phyloP scores from a whole-genome alignment of 2,888 invertebrate genomes.

The Lingula anatina region DNA sequence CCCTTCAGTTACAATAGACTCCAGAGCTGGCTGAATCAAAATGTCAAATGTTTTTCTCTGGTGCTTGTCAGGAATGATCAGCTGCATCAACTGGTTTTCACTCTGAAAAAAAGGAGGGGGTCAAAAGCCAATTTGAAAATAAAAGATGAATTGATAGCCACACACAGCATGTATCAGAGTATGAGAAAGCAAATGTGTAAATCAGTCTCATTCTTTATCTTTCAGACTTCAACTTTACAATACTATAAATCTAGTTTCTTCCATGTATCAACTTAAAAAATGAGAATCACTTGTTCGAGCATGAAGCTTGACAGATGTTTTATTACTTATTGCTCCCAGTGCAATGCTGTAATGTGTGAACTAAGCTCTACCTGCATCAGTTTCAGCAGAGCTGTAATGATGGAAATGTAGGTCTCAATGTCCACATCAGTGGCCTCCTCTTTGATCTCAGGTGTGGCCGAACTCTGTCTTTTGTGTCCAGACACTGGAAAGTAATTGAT shows the following conservation, averaged over 20 bases:
- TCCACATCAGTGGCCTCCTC: conserved; percentile 70
- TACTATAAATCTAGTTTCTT: too few species aligned
- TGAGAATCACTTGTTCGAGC: too few species aligned
- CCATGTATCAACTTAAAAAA: too few species aligned
- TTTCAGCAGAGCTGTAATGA: conserved; percentile 76
- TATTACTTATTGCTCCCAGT: too few species aligned
- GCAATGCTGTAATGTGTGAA: too few species aligned
- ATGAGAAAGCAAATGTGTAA: too few species aligned
- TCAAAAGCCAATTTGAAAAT: too few species aligned
- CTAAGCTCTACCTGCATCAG: conserved; percentile 63
- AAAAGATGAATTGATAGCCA: too few species aligned
- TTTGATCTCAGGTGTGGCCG: conserved; percentile 56
- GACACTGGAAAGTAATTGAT: conserved; percentile 4
- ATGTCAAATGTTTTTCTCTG: conserved; percentile 79
- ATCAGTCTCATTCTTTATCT: too few species aligned
- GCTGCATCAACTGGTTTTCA: conserved; percentile 76
- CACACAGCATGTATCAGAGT: too few species aligned
- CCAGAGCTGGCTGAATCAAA: conserved; percentile 78
- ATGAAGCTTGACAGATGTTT: too few species aligned
- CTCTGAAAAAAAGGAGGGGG: conserved; percentile 54
- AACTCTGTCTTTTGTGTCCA: conserved; percentile 31
- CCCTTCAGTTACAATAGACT: conserved; percentile 78
- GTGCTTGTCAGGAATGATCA: conserved; percentile 75
- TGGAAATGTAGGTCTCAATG: conserved; percentile 75
- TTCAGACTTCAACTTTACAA: too few species aligned